Percentiles rank a stretch among this genome's conserved stretches.
Conservation (phyloP, 2,888 invertebrate species). For the Cataglyphis rosenhaueri region DNA sequence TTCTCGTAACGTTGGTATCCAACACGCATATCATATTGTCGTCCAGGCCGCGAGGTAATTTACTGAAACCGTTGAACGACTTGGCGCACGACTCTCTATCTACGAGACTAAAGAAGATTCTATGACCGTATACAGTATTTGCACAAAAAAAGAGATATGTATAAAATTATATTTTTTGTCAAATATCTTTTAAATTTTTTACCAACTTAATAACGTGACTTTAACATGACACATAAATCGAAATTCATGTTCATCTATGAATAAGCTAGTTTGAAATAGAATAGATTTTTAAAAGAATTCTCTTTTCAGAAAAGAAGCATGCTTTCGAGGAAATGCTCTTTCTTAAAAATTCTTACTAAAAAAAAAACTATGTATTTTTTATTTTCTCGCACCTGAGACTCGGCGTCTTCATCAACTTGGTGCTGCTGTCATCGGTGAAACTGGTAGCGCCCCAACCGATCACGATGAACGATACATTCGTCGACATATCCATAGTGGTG, state of each 20-base stretch:
- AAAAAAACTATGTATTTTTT: background rate
- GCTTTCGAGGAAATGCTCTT: background rate
- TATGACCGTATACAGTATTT: background rate
- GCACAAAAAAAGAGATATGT: background rate
- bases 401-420: constrained; percentile 76
- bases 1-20: constrained; percentile 72
- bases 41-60: constrained; percentile 77
- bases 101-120: constrained; percentile 69
- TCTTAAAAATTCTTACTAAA: background rate
- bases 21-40: constrained; percentile 77
- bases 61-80: constrained; percentile 66
- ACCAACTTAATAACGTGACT: no score
- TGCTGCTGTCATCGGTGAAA: constrained; percentile 60
- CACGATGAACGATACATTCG: constrained; percentile 72
- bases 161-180: background rate
- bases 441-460: constrained; percentile 80
- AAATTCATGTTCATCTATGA: no score
- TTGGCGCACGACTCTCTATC: constrained; percentile 68
- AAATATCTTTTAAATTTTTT: background rate
- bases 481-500: background rate
- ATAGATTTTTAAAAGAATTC: background rate
- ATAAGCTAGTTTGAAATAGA: background rate
- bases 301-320: background rate
- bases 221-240: no score
- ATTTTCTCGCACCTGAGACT: constrained; percentile 73